Percentiles rank a stretch among this genome's conserved stretches.
Evolutionary conservation across 2,113 vertebrate genomes (phyloP).

Genomic region (Clupea harengus): DNA sequence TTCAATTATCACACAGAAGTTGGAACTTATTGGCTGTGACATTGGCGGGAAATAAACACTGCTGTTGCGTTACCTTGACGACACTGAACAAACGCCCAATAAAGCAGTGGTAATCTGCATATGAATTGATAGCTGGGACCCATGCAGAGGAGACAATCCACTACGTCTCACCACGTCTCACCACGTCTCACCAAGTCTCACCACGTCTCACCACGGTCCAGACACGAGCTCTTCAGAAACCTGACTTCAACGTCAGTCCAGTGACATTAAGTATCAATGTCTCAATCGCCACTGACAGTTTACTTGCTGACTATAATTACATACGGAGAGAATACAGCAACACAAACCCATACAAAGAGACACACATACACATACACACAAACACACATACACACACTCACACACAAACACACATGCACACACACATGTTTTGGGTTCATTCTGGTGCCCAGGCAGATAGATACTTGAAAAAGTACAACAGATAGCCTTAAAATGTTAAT

Average conservation of each 20-base stretch:
- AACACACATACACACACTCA: no score
- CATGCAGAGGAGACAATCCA: conserved; percentile 5
- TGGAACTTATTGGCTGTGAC: conserved; percentile 45
- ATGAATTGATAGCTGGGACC: conserved; percentile 35
- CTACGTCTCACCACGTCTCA: no score
- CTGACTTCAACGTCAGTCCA: not conserved
- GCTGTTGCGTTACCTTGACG: conserved; percentile 28
- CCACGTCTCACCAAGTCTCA: not conserved
- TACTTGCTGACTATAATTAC: not conserved
- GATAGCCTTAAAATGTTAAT: not conserved
- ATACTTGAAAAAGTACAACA: not conserved
- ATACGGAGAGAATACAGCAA: not conserved
- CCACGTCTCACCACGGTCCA: not conserved
- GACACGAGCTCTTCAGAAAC: not conserved
- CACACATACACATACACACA: not conserved
- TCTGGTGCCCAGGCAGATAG: not conserved
- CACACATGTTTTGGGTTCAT: not conserved
- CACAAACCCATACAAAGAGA: not conserved
- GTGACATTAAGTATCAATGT: not conserved
- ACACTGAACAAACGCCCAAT: conserved; percentile 28
- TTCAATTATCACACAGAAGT: conserved; percentile 33
- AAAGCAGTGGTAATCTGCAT: conserved; percentile 25
- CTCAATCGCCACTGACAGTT: not conserved
- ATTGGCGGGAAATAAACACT: conserved; percentile 30
- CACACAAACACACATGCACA: no score